Conservation (phyloP, 2,888 invertebrate genomes). For the Drosophila rellima region DNA sequence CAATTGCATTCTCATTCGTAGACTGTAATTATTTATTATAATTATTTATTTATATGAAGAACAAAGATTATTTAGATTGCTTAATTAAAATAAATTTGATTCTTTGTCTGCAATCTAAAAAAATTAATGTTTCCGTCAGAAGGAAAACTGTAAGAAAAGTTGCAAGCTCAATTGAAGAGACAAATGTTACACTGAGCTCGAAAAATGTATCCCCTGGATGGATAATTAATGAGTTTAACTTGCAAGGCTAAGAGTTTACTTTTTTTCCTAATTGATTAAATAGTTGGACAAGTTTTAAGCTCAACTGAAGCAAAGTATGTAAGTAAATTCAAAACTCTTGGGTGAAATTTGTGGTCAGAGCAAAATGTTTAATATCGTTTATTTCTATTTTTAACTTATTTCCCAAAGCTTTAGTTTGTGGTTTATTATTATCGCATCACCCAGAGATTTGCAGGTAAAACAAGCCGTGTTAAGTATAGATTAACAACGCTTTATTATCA, state of each 20-base stretch:
- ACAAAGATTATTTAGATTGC: neutral
- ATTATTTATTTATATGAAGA: neutral
- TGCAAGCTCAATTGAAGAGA: neutral
- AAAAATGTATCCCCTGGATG: neutral
- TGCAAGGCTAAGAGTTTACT: neutral
- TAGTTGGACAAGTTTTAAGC: neutral
- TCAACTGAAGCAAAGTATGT: neutral
- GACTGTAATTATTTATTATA: neutral
- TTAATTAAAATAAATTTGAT: neutral
- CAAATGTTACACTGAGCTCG: neutral
- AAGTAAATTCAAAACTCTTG: neutral
- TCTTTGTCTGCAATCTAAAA: neutral
- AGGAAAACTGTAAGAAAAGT: neutral
- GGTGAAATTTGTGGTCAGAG: neutral
- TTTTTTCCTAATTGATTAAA: neutral
- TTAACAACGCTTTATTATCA: neutral
- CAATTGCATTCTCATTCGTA: neutral
- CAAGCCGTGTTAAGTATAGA: neutral
- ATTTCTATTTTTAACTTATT: neutral
- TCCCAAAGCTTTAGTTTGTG: neutral
- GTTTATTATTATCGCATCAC: neutral
- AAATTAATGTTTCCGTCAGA: neutral
- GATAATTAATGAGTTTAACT: neutral
- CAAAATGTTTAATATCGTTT: neutral
- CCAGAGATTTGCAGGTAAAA: neutral